A percentile compares a stretch with the other conserved stretches of the same genome.
Conservation (phyloP, 2,888 invertebrate species). For the Isoperla grammatica region DNA sequence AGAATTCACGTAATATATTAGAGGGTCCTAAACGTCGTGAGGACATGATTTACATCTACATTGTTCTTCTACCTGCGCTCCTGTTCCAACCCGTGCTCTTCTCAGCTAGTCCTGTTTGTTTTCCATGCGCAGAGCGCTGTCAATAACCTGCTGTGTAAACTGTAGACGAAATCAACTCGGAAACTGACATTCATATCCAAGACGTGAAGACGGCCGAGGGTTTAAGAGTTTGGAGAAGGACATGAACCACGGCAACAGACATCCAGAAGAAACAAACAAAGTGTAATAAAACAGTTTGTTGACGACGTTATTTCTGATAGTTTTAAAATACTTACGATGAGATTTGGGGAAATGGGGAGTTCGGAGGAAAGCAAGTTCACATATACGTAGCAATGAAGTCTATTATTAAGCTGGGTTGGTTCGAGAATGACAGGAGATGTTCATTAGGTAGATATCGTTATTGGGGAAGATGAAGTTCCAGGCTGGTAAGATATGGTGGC, state of each 20-base stretch:
- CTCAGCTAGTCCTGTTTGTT: neutral
- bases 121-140: neutral
- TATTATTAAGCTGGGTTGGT: too few species aligned
- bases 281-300: slow-evolving; percentile 1
- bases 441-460: too few species aligned
- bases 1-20: slow-evolving; percentile 12
- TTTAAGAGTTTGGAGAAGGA: neutral
- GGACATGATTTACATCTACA: slow-evolving; percentile 13
- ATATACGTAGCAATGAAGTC: too few species aligned
- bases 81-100: neutral
- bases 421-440: too few species aligned
- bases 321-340: slow-evolving; percentile 11
- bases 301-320: neutral
- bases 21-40: neutral
- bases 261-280: slow-evolving; percentile 5
- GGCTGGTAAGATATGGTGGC: too few species aligned
- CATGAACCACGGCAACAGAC: slow-evolving; percentile 7
- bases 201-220: neutral
- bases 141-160: slow-evolving; percentile 7
- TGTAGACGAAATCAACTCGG: slow-evolving; percentile 4
- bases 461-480: too few species aligned
- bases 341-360: neutral
- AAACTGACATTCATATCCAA: slow-evolving; percentile 8
- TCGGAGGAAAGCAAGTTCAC: too few species aligned
- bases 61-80: slow-evolving; percentile 12